Base-by-base conservation (phyloP, 2,888 invertebrate species). In the Metalampra italica region DNA sequence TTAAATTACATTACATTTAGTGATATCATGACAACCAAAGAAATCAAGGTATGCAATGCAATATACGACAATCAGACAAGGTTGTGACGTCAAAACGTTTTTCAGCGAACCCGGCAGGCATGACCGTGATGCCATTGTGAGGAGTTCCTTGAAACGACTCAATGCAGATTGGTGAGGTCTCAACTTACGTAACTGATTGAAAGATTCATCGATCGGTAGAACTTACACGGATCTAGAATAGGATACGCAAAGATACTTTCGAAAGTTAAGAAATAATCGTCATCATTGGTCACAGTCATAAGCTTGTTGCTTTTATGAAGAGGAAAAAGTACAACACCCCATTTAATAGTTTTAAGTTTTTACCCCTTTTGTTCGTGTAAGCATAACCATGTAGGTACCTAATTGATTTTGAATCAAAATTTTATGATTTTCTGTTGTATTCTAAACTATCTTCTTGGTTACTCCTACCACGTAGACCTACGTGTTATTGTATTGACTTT, bases 101-200 rank as follows among this genome's bases (percentile, higher is more conserved):
- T 74, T 68, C 64, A 63, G 65, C 56, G 60, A 71, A 64, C 62
- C 57, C 55, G 59, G 59, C 53, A 53, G 64, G 59, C 67, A 59
- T 68, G 66, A 66, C 64, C 54, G 36, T n/a, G n/a, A 4, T 52
- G 55, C 60, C 58, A 75, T 74, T 75, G 73, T 74, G 55, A 56
- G 57, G 60, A 59, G 60, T 81, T 79, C 69, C 60, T 72, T 68
- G 75, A 75, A 76, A 67, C 65, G 68, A 58, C 60, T 71, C 66
- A 64, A 68, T 71, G 69, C 64, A 57, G 66, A 65, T 64, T 72
- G 70, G 58, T 68, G 66, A 68, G 64, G 71, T 71, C 62, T 70
- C 58, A 63, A 65, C 54, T 65, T 65, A 66, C 59, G 60, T 66
- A 57, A 64, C 49, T 53, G 50, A 55, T 54, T 55, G 7, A 34